Evolutionary conservation across 2,888 invertebrate genomes (phyloP).

Genomic region (Lepidonotus clava): DNA sequence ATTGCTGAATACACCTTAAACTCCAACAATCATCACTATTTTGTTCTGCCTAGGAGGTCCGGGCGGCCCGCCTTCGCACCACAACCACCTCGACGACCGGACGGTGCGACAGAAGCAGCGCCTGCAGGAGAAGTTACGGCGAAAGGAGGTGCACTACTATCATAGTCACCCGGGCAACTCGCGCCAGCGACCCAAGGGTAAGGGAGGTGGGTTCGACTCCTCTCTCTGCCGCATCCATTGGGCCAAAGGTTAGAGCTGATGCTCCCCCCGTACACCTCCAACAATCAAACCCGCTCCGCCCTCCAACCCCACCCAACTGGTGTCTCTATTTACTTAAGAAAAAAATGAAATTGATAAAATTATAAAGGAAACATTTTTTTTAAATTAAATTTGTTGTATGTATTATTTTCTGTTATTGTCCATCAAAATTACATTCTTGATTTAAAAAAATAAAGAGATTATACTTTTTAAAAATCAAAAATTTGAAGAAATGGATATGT

Average conservation of each 20-base stretch:
- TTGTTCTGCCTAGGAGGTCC: background rate
- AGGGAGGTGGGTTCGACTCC: constrained; percentile 8
- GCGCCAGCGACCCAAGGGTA: constrained; percentile 2
- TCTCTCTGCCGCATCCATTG: background rate
- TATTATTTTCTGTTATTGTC: too few species aligned
- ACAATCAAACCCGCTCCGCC: background rate
- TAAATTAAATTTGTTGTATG: too few species aligned
- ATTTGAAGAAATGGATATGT: too few species aligned
- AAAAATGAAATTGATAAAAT: too few species aligned
- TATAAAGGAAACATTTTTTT: too few species aligned
- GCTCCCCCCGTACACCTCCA: background rate
- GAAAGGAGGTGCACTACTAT: constrained; percentile 26
- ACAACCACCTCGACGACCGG: constrained; percentile 57
- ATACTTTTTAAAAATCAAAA: too few species aligned
- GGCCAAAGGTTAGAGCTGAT: background rate
- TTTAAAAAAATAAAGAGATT: too few species aligned
- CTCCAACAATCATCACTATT: background rate
- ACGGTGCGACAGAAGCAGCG: constrained; percentile 57
- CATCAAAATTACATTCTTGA: too few species aligned
- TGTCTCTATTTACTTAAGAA: too few species aligned
- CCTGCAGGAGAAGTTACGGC: constrained; percentile 55
- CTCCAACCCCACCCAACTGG: background rate
- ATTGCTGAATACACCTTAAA: too few species aligned
- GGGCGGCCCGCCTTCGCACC: constrained; percentile 47
- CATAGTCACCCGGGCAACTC: constrained; percentile 17